phyloP scores from a whole-genome alignment of 2,797 vertebrate genomes.

The Siniperca obscura region DNA sequence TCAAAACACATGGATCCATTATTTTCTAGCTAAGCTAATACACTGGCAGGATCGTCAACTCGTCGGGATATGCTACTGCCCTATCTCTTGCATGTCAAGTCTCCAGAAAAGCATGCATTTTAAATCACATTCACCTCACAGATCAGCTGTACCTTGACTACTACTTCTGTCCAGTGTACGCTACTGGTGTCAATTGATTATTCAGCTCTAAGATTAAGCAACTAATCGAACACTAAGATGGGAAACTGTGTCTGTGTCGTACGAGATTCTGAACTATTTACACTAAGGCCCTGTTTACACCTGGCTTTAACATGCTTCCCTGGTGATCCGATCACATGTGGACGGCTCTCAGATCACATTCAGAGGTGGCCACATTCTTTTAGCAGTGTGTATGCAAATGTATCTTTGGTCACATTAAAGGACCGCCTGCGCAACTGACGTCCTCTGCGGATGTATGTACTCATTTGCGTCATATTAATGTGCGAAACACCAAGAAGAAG shows the following conservation, averaged over 20 bases:
- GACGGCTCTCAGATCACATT: too few relatives aligned
- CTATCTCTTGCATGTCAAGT: background rate
- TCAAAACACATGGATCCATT: background rate
- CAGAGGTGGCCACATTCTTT: too few relatives aligned
- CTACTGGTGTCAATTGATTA: background rate
- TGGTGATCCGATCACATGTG: too few relatives aligned
- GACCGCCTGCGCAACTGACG: too few relatives aligned
- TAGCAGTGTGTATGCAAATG: too few relatives aligned
- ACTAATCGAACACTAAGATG: background rate
- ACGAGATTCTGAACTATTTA: background rate
- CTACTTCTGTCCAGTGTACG: background rate
- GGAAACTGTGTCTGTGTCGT: background rate
- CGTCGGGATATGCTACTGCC: background rate
- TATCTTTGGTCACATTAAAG: too few relatives aligned
- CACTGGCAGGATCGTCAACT: too few relatives aligned
- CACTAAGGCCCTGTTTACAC: too few relatives aligned
- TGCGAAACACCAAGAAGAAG: too few relatives aligned
- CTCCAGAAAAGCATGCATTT: background rate
- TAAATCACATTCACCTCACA: background rate
- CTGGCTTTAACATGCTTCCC: too few relatives aligned
- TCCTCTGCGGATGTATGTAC: too few relatives aligned
- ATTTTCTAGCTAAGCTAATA: background rate
- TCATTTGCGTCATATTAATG: too few relatives aligned
- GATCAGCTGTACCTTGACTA: background rate
- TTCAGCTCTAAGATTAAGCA: background rate